Evolutionary conservation across 2,797 vertebrate species (phyloP).

Genomic region (Allobates femoralis): DNA sequence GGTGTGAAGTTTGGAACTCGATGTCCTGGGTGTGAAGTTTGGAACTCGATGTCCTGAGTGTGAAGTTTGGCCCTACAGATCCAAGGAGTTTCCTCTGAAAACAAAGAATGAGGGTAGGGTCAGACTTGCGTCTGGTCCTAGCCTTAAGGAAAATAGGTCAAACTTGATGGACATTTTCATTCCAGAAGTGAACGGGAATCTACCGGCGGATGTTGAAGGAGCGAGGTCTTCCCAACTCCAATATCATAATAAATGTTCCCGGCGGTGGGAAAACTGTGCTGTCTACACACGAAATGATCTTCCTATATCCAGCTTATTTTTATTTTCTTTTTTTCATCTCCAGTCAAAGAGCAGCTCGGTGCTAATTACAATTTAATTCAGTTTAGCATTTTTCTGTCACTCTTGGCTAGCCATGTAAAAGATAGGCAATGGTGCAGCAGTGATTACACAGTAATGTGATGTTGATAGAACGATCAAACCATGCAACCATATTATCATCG

Average conservation of each 20-base stretch:
- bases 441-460: constrained; percentile 53
- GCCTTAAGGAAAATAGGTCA: not conserved
- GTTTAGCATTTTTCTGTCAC: constrained; percentile 41
- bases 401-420: constrained; percentile 44
- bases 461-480: constrained; percentile 49
- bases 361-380: constrained; percentile 60
- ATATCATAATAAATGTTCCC: not conserved
- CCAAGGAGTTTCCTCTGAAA: too few species aligned
- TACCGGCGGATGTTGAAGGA: not conserved
- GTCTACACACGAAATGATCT: constrained; percentile 3
- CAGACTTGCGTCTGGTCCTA: too few species aligned
- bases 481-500: constrained; percentile 26
- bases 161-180: not conserved
- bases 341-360: constrained; percentile 53
- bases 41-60: too few species aligned
- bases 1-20: too few species aligned
- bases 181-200: not conserved
- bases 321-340: constrained; percentile 17
- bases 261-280: not conserved
- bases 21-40: too few species aligned
- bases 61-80: too few species aligned
- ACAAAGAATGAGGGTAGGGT: too few species aligned
- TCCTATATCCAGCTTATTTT: constrained; percentile 23
- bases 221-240: not conserved
- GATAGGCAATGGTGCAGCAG: constrained; percentile 45